Conservation (phyloP, 2,888 invertebrate species). For the Monoplex corrugatus region DNA sequence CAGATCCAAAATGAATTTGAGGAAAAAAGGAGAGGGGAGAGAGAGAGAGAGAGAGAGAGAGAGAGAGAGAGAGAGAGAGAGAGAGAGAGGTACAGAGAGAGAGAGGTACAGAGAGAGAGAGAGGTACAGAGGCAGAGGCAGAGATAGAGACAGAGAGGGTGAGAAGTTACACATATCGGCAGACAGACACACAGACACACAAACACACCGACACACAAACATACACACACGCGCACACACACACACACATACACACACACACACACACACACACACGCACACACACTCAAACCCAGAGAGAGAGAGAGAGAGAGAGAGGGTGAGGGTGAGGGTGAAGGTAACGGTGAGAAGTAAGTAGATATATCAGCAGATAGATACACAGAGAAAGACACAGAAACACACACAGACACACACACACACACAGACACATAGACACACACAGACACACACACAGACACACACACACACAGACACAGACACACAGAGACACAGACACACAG, state of each 20-base stretch:
- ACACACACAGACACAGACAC: background rate
- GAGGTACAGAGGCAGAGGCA: background rate
- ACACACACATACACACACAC: background rate
- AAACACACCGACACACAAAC: background rate
- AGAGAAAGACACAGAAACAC: background rate
- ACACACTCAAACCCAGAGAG: too few relatives aligned
- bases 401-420: background rate
- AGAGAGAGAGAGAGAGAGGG: background rate
- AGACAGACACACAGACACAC: background rate
- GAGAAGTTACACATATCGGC: background rate
- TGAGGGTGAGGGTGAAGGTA: background rate
- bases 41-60: background rate
- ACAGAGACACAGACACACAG: constrained; percentile 2
- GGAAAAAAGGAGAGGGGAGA: too few relatives aligned
- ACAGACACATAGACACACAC: background rate
- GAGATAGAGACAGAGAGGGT: too few relatives aligned
- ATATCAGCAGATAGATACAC: background rate
- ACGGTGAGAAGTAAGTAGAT: background rate
- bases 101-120: too few relatives aligned
- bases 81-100: background rate
- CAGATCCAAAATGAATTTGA: background rate
- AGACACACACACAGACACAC: background rate
- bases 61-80: background rate
- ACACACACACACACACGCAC: too few relatives aligned
- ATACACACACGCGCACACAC: too few relatives aligned